These are phyloP conservation scores for Drosophila tani DNA, from an alignment of 1,140 invertebrate species.

Conservation along the genomic window DNA sequence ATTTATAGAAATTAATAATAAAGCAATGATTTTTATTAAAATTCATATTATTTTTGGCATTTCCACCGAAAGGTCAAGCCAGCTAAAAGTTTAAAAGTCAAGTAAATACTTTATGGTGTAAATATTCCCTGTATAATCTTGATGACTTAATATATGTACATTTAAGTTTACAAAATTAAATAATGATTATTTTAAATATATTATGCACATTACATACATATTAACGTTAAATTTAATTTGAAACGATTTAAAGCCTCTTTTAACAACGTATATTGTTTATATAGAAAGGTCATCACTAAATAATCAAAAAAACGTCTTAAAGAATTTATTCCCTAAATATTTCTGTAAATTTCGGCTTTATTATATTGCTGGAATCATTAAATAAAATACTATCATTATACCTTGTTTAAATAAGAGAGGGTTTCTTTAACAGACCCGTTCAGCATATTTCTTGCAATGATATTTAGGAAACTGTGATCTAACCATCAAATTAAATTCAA, in stretches of 20 bases:
- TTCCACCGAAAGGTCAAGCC: background rate
- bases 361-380: background rate
- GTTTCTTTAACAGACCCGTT: too few relatives aligned
- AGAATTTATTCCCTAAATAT: background rate
- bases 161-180: too few relatives aligned
- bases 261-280: too few relatives aligned
- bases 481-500: background rate
- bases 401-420: too few relatives aligned
- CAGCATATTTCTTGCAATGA: too few relatives aligned
- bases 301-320: background rate
- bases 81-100: background rate
- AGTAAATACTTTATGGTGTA: background rate
- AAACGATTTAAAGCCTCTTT: too few relatives aligned
- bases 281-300: too few relatives aligned
- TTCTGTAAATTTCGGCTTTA: background rate
- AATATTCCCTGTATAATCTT: too few relatives aligned
- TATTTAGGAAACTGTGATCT: background rate
- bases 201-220: too few relatives aligned
- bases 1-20: background rate
- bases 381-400: background rate
- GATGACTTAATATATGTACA: too few relatives aligned
- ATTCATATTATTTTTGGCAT: background rate
- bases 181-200: background rate
- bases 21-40: background rate
- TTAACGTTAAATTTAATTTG: too few relatives aligned